Evolutionary conservation across 1,140 invertebrate genomes (phyloP).

Genomic region (Drosophila kanapiae): DNA sequence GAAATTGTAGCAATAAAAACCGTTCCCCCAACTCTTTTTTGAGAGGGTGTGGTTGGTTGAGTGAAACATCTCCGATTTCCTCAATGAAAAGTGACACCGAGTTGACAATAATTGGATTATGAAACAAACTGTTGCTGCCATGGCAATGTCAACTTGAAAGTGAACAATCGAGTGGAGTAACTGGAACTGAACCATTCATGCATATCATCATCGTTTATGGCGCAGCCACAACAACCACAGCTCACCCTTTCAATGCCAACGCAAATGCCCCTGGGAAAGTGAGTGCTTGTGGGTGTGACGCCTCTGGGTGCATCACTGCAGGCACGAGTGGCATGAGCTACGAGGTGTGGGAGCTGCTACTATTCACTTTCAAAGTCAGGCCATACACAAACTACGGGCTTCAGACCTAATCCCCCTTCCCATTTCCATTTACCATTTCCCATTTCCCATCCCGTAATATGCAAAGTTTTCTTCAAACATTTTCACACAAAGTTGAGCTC

Average conservation of each 20-base stretch:
- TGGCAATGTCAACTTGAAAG: slow-evolving; percentile 26
- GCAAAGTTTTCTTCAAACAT: slow-evolving; percentile 53
- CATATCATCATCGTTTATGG: slow-evolving; percentile 34
- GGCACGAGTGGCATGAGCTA: slow-evolving; percentile 16
- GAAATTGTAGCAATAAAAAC: slow-evolving; percentile 23
- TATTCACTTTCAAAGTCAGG: slow-evolving; percentile 49
- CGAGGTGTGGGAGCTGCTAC: not conserved
- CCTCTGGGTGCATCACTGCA: slow-evolving; percentile 7
- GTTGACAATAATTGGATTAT: slow-evolving; percentile 75
- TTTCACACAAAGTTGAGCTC: slow-evolving; percentile 49
- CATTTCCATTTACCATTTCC: not conserved
- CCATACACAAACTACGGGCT: slow-evolving; percentile 6
- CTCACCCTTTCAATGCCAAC: slow-evolving; percentile 23
- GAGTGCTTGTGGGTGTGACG: slow-evolving; percentile 7
- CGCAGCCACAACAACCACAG: slow-evolving; percentile 3
- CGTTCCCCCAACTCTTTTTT: not conserved
- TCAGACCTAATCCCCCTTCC: not conserved
- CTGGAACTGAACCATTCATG: slow-evolving; percentile 37
- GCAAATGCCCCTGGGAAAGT: slow-evolving; percentile 48
- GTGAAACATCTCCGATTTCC: slow-evolving; percentile 42
- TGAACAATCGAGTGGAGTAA: slow-evolving; percentile 29
- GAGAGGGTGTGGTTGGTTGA: slow-evolving; percentile 5
- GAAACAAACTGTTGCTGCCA: slow-evolving; percentile 42
- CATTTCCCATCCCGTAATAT: slow-evolving; percentile 29
- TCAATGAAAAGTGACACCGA: slow-evolving; percentile 73